Evolutionary conservation across 2,888 invertebrate species (phyloP), one percentile per base, ranked within the genome.

Genomic region (Pollenia angustigena): DNA sequence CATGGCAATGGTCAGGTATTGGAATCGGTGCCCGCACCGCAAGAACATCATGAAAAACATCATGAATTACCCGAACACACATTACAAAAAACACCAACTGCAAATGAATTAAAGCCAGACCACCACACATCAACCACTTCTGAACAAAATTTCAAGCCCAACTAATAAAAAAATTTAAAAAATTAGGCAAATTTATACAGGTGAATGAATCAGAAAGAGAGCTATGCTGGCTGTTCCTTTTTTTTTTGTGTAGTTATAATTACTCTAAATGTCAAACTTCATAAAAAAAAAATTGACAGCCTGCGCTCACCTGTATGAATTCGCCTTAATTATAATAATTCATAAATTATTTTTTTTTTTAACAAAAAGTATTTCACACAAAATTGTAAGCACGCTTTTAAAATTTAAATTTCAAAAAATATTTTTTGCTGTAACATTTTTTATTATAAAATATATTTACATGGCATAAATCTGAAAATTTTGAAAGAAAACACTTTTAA

Each of bases 311-410:
- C 32, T 32, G 32, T 32, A 32, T 32, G 0, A 6, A 6, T 32
- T 32, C 6, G 32, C 32, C 32, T 32, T 32, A 32, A 32, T 32
- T 32, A 32, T 32, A 32, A 32, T 6, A 32, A 32, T 32, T 32
- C 32, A 32, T 32, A 32, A 23, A 62, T 54, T 18, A 12, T 23
- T 50, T 54, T 62, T 50, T 64, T 23, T 58, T 74, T 58, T 23
- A 60, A 46, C 44, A 81, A 75, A 81, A 66, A 64, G 23, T 50
- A 58, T 44, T 52, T 68, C n/a, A 80, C 66, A 78, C 60, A 75
- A 86, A 87, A 84, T 84, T 87, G 87, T 87, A 87, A 87, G 87
- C 87, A 76, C 81, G 84, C 81, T 87, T 84, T 54, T 62, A 79
- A 44, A 74, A 74, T 74, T 52, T 76, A 11, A 44, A 81, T 52